A percentile compares a stretch with the other conserved stretches of the same genome.
phyloP scores from a whole-genome alignment of 2,888 invertebrate species.

The Miltochrista miniata region DNA sequence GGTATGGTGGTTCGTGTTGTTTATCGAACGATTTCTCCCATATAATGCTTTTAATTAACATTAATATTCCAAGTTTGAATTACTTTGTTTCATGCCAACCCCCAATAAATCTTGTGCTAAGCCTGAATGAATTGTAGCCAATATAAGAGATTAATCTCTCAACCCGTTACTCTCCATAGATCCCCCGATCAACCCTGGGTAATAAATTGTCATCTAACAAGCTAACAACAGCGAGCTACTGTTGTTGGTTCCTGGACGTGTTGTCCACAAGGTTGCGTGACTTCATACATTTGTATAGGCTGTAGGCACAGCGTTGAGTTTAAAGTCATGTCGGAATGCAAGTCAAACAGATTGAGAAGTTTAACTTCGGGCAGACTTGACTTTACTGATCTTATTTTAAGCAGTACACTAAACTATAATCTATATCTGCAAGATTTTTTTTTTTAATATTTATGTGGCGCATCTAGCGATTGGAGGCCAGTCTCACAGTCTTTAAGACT shows the following conservation, averaged over 20 bases:
- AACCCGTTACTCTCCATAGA: conserved; percentile 16
- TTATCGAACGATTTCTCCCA: neutral
- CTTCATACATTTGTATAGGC: conserved; percentile 70
- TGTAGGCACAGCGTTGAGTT: neutral
- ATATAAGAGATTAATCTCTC: conserved; percentile 15
- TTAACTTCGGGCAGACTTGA: neutral
- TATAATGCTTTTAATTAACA: neutral
- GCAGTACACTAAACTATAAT: too few relatives aligned
- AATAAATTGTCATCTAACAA: conserved; percentile 18
- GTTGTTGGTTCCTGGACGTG: conserved; percentile 29
- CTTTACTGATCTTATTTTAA: too few relatives aligned
- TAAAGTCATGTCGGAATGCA: conserved; percentile 42
- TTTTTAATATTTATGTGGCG: too few relatives aligned
- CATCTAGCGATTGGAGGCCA: too few relatives aligned
- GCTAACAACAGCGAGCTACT: conserved; percentile 28
- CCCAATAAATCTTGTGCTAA: conserved; percentile 5
- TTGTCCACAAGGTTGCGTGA: conserved; percentile 64
- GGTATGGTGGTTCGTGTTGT: neutral
- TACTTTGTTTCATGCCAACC: conserved; percentile 4
- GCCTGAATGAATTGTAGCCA: conserved; percentile 3
- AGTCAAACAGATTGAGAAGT: neutral
- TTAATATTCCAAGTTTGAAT: neutral
- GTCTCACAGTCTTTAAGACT: too few relatives aligned
- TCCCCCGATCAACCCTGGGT: conserved; percentile 9
- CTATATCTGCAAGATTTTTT: too few relatives aligned